Evolutionary conservation across 2,797 vertebrate genomes (phyloP).

Genomic region (Graptemys geographica): DNA sequence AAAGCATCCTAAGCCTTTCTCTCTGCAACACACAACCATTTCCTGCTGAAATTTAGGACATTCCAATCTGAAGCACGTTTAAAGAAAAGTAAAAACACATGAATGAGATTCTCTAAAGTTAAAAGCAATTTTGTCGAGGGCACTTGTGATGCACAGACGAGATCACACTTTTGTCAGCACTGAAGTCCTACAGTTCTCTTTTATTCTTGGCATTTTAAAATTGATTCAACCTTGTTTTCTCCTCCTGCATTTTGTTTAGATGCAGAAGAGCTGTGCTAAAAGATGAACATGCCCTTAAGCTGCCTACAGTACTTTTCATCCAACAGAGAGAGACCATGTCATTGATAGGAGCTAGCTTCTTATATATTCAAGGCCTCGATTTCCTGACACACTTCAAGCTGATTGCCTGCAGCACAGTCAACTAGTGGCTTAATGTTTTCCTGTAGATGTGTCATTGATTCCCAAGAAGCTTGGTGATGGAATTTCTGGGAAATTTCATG

Average conservation of each 20-base stretch:
- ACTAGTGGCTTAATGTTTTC: not conserved
- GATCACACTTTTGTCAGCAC: not conserved
- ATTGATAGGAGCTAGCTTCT: not conserved
- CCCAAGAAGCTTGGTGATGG: not conserved
- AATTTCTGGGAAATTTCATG: rapidly evolving
- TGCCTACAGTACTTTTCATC: rapidly evolving
- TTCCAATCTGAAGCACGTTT: not conserved
- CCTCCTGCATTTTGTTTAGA: not conserved
- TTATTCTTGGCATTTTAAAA: not conserved
- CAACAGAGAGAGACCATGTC: not conserved
- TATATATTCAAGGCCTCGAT: not conserved
- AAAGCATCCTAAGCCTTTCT: not conserved
- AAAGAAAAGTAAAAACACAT: not conserved
- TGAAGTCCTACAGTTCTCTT: not conserved
- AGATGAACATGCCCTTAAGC: not conserved
- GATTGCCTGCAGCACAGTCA: rapidly evolving
- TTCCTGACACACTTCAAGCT: not conserved
- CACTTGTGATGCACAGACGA: not conserved
- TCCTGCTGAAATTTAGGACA: not conserved
- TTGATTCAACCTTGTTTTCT: not conserved
- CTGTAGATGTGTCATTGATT: not conserved
- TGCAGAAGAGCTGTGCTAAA: not conserved
- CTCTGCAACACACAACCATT: not conserved
- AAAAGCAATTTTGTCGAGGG: not conserved
- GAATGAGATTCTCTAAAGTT: not conserved